Evolutionary conservation across 2,113 vertebrate species (phyloP), one percentile per base, ranked within the genome.

Genomic region (Mormyrus lacerda): DNA sequence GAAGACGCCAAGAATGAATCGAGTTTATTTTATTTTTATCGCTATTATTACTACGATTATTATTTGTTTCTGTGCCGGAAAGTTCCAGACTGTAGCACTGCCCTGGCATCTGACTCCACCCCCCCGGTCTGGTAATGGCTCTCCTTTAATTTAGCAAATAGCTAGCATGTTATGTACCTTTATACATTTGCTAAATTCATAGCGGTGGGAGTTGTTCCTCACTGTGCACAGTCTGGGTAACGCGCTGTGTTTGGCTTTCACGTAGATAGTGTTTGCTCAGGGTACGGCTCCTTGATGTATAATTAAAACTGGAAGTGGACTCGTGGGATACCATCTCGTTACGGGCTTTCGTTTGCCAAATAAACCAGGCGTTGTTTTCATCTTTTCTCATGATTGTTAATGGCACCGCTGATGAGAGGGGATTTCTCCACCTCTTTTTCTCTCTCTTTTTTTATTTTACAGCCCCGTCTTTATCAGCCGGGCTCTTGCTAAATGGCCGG

Each of bases 231-330:
- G 97, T 96, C 96, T 97, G 97, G 97, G 97, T 96, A 97, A 96
- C 97, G 96, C 95, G 96, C 96, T 97, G 94, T 97, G 96, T 97
- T 97, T 98, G 97, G 97, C 97, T 97, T 96, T 95, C 96, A 96
- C 96, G 95, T 96, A 95, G 96, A 96, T 97, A 98, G 97, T 97
- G 97, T 99, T 98, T 98, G 97, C 97, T 96, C 95, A 95, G 95
- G 95, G 93, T 95, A 95, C 92, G 95, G 93, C 97, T 98, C 97
- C 97, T 99, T 99, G 98, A 99, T 99, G 98, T 99, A 99, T 99
- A 99, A 99, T 99, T 99, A 99, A 99, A 99, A 98, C 97, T 98
- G 97, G 97, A 99, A 99, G 99, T 98, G 97, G 97, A 97, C 98
- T 98, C 98, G 94, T 93, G 98, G 98, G 98, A 99, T 95, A 92